Conservation (phyloP, 2,888 invertebrate species). For the Resseliella maxima region DNA sequence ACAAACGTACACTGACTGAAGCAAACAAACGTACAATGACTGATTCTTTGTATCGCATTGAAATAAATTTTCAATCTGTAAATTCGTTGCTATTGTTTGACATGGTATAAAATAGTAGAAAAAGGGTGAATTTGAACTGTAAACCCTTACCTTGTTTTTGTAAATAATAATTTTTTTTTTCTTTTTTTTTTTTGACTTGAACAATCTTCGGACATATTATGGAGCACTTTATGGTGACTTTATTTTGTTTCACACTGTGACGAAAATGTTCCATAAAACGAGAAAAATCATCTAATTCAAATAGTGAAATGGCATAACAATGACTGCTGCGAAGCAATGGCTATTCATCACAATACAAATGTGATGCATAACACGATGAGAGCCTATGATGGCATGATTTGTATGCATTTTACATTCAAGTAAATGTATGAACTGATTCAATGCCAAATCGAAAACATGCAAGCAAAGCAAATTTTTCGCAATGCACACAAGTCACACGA, state of each 20-base stretch:
- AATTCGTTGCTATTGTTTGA: constrained; percentile 8
- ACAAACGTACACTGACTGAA: not conserved
- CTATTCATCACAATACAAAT: not conserved
- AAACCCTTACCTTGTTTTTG: constrained; percentile 30
- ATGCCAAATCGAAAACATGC: not conserved
- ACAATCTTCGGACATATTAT: constrained; percentile 21
- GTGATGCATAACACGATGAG: not conserved
- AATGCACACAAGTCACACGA: not conserved
- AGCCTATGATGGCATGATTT: not conserved
- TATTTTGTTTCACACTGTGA: not conserved
- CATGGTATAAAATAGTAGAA: not conserved
- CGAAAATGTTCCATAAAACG: too few relatives aligned
- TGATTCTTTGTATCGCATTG: not conserved
- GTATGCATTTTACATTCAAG: not conserved
- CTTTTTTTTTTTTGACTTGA: too few relatives aligned
- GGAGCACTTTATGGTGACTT: not conserved
- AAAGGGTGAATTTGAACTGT: not conserved
- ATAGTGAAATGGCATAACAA: too few relatives aligned
- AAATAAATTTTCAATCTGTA: not conserved
- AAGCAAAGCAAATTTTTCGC: constrained; percentile 4
- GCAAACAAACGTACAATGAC: not conserved
- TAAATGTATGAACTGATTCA: not conserved
- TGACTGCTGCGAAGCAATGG: not conserved
- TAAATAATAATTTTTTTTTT: constrained; percentile 18
- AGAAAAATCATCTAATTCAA: not conserved